A percentile compares a stretch with the other conserved stretches of the same genome.
Conservation (phyloP, 2,113 vertebrate genomes). For the Hippocampus guttulatus region DNA sequence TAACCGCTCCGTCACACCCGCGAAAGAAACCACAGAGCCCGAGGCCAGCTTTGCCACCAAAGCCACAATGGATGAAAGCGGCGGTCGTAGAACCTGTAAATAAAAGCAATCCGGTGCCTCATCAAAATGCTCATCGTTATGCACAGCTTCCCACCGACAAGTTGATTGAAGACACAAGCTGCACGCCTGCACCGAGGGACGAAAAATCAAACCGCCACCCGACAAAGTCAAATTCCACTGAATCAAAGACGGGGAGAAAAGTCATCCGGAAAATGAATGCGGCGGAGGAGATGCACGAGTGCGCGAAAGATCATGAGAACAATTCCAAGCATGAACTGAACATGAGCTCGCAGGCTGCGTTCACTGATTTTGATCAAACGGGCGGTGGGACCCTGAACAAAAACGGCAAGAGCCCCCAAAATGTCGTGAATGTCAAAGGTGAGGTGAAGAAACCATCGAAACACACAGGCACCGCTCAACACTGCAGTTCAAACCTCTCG, state of each 20-base stretch:
- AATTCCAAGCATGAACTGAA: slow-evolving; percentile 46
- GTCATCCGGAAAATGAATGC: slow-evolving; percentile 59
- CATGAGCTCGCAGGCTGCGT: slow-evolving; percentile 37
- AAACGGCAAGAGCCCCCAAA: slow-evolving; percentile 30
- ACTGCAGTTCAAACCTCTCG: slow-evolving; percentile 15
- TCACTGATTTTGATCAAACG: slow-evolving; percentile 55
- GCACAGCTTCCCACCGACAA: background rate
- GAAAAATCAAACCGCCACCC: slow-evolving; percentile 18
- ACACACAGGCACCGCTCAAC: slow-evolving; percentile 13
- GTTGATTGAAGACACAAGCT: slow-evolving; percentile 2
- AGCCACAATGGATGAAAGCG: slow-evolving; percentile 59
- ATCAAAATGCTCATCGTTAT: slow-evolving; percentile 35
- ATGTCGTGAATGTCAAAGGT: slow-evolving; percentile 19
- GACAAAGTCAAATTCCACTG: slow-evolving; percentile 6
- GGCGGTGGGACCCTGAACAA: slow-evolving; percentile 35
- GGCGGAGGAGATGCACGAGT: slow-evolving; percentile 58
- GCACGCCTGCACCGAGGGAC: slow-evolving; percentile 6
- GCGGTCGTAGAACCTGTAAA: slow-evolving; percentile 38
- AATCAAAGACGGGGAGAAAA: slow-evolving; percentile 55
- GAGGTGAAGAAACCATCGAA: slow-evolving; percentile 13
- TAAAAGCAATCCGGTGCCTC: slow-evolving; percentile 20
- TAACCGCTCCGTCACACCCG: slow-evolving; percentile 41
- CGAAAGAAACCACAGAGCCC: slow-evolving; percentile 49
- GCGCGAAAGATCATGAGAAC: slow-evolving; percentile 45
- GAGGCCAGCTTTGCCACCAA: slow-evolving; percentile 67